Evolutionary conservation across 2,797 vertebrate genomes (phyloP), one percentile per base, ranked within the genome.

Genomic region (Chromobotia macracanthus): DNA sequence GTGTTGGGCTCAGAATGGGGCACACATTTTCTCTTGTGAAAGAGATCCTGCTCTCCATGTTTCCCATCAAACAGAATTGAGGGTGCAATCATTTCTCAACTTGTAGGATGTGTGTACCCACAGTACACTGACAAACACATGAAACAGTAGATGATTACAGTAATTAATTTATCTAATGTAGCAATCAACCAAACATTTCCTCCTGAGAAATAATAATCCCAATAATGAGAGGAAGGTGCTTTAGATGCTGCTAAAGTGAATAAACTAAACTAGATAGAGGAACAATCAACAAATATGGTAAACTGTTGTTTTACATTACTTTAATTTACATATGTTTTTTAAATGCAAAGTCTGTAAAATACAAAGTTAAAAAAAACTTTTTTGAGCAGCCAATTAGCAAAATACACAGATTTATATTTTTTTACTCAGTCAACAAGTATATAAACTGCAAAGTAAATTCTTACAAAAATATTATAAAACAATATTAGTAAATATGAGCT

Each of bases 171-270:
- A 41, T 83, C 28, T 58, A 79, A 72, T 72, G 51, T 64, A 63
- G 53, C 72, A 83, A 80, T 83, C 58, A 83, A 79, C 28, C 48
- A 76, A 76, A 75, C 60, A 74, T 50, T 80, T 71, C 75, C 38
- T 83, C 67, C 41, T 72, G 63, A 76, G 65, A 55, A 72, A 67
- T 44, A 10, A 67, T 78, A 69, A 65, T 74, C n/a, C 28, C 21
- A 16, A 51, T 61, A 72, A 72, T 61, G 56, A 61, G 12, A 66
- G 38, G 28, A 78, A 61, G 64, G 65, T 56, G 61, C 7, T 46
- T 79, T 21, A 58, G 19, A 35, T 18, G 28, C 38, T 19, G 21
- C 23, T 9, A 65, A 41, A 7, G 16, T 55, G n/a, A 65, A 51
- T 48, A 58, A 77, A 66, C 31, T 10, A 65, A 46, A 38, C 9